A percentile compares a stretch with the other conserved stretches of the same genome.
Evolutionary conservation across 2,888 invertebrate species (phyloP).

Genomic region (Bembecia ichneumoniformis): DNA sequence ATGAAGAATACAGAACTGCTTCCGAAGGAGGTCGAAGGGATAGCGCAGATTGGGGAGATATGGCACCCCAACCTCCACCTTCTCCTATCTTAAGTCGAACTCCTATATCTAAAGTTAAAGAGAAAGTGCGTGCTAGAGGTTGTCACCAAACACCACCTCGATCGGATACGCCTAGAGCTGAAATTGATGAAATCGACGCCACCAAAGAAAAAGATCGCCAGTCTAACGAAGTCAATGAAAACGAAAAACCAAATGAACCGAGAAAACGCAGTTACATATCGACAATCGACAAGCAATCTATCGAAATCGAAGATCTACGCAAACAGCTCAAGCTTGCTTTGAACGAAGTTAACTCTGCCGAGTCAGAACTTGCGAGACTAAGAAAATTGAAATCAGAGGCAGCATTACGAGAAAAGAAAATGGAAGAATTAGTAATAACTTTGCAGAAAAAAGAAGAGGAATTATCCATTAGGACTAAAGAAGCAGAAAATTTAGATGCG

Average conservation of each 20-base stretch:
- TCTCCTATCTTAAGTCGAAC: constrained; percentile 74
- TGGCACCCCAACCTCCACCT: constrained; percentile 61
- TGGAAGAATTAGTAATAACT: constrained; percentile 83
- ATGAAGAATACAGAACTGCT: constrained; percentile 89
- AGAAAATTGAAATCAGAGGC: constrained; percentile 80
- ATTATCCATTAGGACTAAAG: constrained; percentile 78
- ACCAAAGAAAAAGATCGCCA: constrained; percentile 61
- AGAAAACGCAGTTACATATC: constrained; percentile 68
- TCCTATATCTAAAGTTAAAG: constrained; percentile 69
- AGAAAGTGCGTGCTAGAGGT: constrained; percentile 69
- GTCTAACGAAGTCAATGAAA: constrained; percentile 50
- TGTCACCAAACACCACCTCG: constrained; percentile 67
- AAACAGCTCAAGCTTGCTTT: constrained; percentile 77
- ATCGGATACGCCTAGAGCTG: constrained; percentile 70
- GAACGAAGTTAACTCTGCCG: constrained; percentile 75
- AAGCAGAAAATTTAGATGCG: constrained; percentile 76
- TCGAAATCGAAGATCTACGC: constrained; percentile 79
- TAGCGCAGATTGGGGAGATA: constrained; percentile 87
- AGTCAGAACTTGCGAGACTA: constrained; percentile 80
- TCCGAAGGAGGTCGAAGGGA: constrained; percentile 87
- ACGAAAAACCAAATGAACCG: constrained; percentile 60
- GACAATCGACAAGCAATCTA: constrained; percentile 76
- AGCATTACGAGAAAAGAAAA: constrained; percentile 78
- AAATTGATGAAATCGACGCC: constrained; percentile 67
- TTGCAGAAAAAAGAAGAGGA: constrained; percentile 85